phyloP scores from a whole-genome alignment of 2,888 invertebrate genomes.

The Oxyscelio sp. region DNA sequence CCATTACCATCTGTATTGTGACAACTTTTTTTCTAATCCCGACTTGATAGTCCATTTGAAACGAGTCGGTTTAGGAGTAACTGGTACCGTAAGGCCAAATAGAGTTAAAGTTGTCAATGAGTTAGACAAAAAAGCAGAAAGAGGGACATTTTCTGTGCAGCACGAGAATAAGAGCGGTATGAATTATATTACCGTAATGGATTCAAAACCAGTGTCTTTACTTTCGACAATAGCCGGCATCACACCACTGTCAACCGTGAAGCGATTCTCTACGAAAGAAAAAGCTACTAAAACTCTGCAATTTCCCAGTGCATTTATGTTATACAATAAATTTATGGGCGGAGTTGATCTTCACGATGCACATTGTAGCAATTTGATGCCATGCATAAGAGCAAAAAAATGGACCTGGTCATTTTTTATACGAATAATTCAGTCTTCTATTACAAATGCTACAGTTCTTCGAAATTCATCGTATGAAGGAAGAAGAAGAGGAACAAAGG shows the following conservation, averaged over 20 bases:
- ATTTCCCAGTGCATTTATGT: too few species aligned
- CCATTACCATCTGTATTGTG: too few species aligned
- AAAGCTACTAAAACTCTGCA: too few species aligned
- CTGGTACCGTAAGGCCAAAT: constrained; percentile 22
- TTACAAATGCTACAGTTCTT: not conserved
- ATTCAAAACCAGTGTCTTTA: too few species aligned
- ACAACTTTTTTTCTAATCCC: too few species aligned
- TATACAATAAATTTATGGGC: too few species aligned
- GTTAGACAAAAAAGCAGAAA: constrained; percentile 53
- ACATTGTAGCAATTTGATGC: constrained; percentile 8
- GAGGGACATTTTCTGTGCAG: constrained; percentile 52
- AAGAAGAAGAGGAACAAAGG: constrained; percentile 27
- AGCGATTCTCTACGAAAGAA: too few species aligned
- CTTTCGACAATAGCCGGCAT: constrained; percentile 58
- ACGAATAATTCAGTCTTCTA: not conserved
- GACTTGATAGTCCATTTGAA: too few species aligned
- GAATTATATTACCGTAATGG: too few species aligned
- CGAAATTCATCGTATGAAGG: not conserved
- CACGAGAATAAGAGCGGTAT: constrained; percentile 54
- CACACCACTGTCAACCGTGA: not conserved
- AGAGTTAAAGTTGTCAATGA: constrained; percentile 44
- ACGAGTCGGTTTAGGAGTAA: too few species aligned
- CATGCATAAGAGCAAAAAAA: constrained; percentile 16
- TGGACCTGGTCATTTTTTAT: constrained; percentile 18
- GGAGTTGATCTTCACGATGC: not conserved